Evolutionary conservation across 2,797 vertebrate genomes (phyloP).

Genomic region (Tinamus major): DNA sequence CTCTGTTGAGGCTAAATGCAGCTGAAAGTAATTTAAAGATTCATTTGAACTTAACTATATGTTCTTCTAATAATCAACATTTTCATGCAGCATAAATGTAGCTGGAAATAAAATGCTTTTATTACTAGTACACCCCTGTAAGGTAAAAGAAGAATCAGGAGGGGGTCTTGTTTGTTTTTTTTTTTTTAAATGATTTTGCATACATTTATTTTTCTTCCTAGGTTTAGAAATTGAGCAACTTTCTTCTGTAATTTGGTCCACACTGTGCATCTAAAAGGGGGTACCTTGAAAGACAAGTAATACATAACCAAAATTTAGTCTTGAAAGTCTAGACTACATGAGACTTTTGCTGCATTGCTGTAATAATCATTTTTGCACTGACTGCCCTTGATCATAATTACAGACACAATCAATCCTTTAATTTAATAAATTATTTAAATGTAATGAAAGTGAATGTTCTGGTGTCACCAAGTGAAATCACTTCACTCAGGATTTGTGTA

Average conservation of each 20-base stretch:
- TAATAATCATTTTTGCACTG: neutral
- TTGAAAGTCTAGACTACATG: neutral
- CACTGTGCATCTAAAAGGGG: neutral
- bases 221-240: neutral
- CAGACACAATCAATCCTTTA: fast-evolving
- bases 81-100: conserved; percentile 58
- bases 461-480: neutral
- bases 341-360: neutral
- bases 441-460: neutral
- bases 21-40: conserved; percentile 54
- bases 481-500: neutral
- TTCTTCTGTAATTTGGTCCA: neutral
- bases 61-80: conserved; percentile 42
- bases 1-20: conserved; percentile 52
- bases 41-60: conserved; percentile 57
- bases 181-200: neutral
- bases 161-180: neutral
- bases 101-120: conserved; percentile 14
- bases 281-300: neutral
- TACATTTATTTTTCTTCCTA: neutral
- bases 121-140: neutral
- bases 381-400: neutral
- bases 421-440: neutral
- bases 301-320: neutral
- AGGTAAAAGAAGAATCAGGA: neutral